These are phyloP conservation scores for Tachysurus fulvidraco DNA, from an alignment of 2,113 vertebrate species.

Conservation along the genomic window DNA sequence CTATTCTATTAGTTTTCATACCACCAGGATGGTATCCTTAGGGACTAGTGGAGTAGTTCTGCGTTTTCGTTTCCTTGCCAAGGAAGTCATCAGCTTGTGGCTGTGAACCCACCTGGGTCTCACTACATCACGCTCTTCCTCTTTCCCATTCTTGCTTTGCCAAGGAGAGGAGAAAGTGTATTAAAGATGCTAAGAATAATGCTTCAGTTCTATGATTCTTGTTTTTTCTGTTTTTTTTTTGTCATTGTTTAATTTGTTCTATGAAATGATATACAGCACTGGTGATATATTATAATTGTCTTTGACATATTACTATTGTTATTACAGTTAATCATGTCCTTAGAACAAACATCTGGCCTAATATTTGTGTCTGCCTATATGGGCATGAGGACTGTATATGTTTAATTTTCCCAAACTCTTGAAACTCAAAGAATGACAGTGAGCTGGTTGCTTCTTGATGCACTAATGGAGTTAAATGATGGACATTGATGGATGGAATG, in stretches of 20 bases:
- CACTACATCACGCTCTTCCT: neutral
- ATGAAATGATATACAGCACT: neutral
- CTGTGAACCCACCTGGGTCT: slow-evolving; percentile 18
- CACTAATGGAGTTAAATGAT: neutral
- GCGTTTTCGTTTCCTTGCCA: neutral
- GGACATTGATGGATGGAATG: neutral
- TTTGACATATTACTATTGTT: neutral
- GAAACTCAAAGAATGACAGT: neutral
- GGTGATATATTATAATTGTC: neutral
- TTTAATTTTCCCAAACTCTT: neutral
- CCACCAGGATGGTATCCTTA: neutral
- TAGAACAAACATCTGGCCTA: neutral
- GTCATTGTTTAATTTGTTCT: neutral
- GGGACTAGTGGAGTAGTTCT: slow-evolving; percentile 8
- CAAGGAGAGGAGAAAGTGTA: neutral
- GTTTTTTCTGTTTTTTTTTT: neutral
- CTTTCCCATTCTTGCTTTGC: neutral
- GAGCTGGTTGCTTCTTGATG: neutral
- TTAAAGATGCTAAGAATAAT: neutral
- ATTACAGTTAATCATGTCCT: neutral
- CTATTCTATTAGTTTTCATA: neutral
- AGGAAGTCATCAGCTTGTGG: slow-evolving; percentile 18
- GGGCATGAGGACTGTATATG: neutral
- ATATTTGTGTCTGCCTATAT: neutral
- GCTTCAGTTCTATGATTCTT: neutral